Percentiles rank a stretch among this genome's conserved stretches.
Evolutionary conservation across 1,140 invertebrate species (phyloP).

Genomic region (Rhopalosiphum padi): DNA sequence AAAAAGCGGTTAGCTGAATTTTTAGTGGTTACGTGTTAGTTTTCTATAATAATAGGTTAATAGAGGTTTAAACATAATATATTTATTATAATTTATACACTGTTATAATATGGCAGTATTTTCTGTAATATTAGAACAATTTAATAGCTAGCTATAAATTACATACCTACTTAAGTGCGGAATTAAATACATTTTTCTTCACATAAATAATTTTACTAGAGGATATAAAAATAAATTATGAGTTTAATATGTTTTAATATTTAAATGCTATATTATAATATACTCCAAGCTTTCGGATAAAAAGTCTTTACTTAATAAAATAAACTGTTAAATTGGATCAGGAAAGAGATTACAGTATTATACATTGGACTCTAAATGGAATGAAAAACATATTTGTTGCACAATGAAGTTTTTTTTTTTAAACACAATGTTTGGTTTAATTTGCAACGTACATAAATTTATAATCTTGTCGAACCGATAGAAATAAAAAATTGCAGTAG

Average conservation of each 20-base stretch:
- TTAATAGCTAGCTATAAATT: background rate
- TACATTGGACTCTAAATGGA: background rate
- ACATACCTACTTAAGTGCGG: background rate
- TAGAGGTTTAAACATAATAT: background rate
- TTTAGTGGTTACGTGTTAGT: background rate
- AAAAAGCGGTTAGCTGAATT: background rate
- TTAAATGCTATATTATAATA: background rate
- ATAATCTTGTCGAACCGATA: background rate
- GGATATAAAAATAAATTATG: background rate
- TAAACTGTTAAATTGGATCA: background rate
- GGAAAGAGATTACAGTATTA: background rate
- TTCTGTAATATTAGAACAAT: background rate
- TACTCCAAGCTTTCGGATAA: background rate
- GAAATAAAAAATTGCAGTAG: background rate
- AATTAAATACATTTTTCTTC: background rate
- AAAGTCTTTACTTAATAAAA: background rate
- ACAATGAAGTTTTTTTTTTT: background rate
- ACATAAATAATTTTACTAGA: background rate
- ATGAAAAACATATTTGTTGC: background rate
- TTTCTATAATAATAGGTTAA: background rate
- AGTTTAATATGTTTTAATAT: background rate
- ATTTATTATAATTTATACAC: background rate
- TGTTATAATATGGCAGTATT: background rate
- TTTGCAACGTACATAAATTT: background rate
- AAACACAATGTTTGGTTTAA: background rate